These are phyloP conservation scores for Talpa occidentalis DNA, from an alignment of 2,113 vertebrate species.

Conservation along the genomic window DNA sequence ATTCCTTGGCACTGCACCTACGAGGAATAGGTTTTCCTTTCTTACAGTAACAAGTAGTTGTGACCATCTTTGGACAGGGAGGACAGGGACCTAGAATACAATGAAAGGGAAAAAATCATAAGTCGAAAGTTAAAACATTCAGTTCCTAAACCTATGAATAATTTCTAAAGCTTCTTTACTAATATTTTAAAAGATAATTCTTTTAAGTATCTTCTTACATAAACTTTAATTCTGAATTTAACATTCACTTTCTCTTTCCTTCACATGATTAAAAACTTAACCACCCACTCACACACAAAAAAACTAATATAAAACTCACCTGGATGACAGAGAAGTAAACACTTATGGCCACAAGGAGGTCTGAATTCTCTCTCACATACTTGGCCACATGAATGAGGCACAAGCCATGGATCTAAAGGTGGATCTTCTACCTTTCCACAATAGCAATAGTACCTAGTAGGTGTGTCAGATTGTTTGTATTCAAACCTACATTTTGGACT, in stretches of 20 bases:
- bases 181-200: conserved; percentile 8
- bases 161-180: conserved; percentile 41
- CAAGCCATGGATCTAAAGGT: conserved; percentile 94
- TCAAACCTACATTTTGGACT: conserved; percentile 98
- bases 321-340: conserved; percentile 97
- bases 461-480: conserved; percentile 92
- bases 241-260: not conserved
- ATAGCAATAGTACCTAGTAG: conserved; percentile 94
- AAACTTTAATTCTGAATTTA: conserved; percentile 52
- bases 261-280: not conserved
- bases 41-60: conserved; percentile 92
- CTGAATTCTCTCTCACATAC: conserved; percentile 94
- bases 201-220: not conserved
- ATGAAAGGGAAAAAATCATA: not conserved
- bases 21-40: conserved; percentile 93
- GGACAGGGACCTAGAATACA: conserved; percentile 93
- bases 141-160: not conserved
- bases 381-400: conserved; percentile 98
- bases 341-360: conserved; percentile 95
- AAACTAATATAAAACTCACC: conserved; percentile 85
- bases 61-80: conserved; percentile 97
- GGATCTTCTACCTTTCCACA: conserved; percentile 97
- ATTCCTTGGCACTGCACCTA: conserved; percentile 95
- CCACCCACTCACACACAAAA: not conserved
- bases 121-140: not conserved